Base-by-base conservation (phyloP, 2,888 invertebrate species). In the Epiblema foenella region DNA sequence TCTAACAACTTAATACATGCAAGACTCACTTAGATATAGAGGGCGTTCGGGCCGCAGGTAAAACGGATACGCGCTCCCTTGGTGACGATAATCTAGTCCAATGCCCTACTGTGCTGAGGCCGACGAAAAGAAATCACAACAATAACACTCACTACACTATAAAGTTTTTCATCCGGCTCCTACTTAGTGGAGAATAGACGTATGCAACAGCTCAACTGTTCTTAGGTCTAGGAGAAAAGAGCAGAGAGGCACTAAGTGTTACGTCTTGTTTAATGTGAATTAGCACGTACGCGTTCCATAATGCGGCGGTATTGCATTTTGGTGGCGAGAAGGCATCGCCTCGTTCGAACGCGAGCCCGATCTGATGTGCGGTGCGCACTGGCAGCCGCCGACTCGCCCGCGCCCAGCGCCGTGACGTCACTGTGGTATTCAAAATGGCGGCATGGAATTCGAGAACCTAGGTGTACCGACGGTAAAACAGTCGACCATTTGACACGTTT, bases 341-440 rank as follows among this genome's bases (percentile, higher is more conserved):
- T 88, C 91, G 84, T 83, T 86, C 86, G 85, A 85, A 86, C 86
- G 86, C 88, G 89, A 84, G 84, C 88, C 87, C 88, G 89, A 85
- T 81, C 86, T 86, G 89, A 89, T 89, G 89, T 88, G 80, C 84
- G 83, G 81, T 88, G 90, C 87, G 89, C 88, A 81, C 78, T 87
- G 89, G 89, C 89, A 82, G 78, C 88, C 89, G 89, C 88, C 82
- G 83, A 79, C 79, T 83, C 83, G 85, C 88, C 89, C 90, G 89
- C 90, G 89, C 91, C 91, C 89, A 88, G 84, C 83, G 81, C 79
- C 83, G 87, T 93, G 92, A 93, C 93, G 92, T 93, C 93, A 93
- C 83, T 78, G 71, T 78, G 91, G 91, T 91, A 93, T 93, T 93
- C 91, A 93, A 93, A 89, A 93, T 93, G 93, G 93, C 93, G 86